Percentiles rank a stretch among this genome's conserved stretches.
Evolutionary conservation across 1,140 invertebrate species (phyloP).

Genomic region (Phocides pigmalion): DNA sequence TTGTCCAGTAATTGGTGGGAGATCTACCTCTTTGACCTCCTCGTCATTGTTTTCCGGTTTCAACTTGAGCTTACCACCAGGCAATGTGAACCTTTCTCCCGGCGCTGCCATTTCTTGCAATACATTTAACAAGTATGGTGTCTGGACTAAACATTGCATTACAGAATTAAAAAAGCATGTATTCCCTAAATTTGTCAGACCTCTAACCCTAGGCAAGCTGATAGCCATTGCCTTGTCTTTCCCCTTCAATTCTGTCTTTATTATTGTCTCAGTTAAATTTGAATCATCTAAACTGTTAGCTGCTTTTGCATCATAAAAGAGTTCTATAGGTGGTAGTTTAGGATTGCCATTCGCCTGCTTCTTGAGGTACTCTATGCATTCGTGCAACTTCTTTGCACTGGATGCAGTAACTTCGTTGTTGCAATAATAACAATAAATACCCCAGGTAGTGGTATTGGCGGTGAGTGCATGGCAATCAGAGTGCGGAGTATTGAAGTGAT

Average conservation of each 20-base stretch:
- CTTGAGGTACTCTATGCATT: conserved; percentile 87
- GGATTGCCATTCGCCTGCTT: conserved; percentile 74
- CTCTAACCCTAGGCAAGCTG: conserved; percentile 85
- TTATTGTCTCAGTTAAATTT: conserved; percentile 58
- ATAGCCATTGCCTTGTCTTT: conserved; percentile 67
- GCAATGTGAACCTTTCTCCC: conserved; percentile 88
- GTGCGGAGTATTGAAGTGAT: conserved; percentile 90
- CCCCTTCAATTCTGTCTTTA: conserved; percentile 62
- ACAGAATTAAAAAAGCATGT: conserved; percentile 99
- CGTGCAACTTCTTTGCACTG: conserved; percentile 86
- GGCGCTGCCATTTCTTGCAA: conserved; percentile 88
- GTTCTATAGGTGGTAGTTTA: conserved; percentile 65
- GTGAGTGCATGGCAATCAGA: conserved; percentile 91
- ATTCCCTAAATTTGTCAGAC: conserved; percentile 95
- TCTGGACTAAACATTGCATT: conserved; percentile 95
- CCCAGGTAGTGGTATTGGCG: conserved; percentile 89
- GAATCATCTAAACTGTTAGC: conserved; percentile 55
- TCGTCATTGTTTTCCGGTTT: conserved; percentile 63
- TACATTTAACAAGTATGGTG: conserved; percentile 90
- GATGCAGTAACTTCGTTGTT: conserved; percentile 85
- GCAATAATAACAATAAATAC: conserved; percentile 90
- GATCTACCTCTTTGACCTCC: conserved; percentile 68
- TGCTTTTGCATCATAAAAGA: conserved; percentile 49
- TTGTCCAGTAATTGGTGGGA: conserved; percentile 87
- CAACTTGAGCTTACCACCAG: conserved; percentile 87